These are phyloP conservation scores for Muscicapa comitata DNA, from an alignment of 2,797 vertebrate genomes.

Conservation along the genomic window DNA sequence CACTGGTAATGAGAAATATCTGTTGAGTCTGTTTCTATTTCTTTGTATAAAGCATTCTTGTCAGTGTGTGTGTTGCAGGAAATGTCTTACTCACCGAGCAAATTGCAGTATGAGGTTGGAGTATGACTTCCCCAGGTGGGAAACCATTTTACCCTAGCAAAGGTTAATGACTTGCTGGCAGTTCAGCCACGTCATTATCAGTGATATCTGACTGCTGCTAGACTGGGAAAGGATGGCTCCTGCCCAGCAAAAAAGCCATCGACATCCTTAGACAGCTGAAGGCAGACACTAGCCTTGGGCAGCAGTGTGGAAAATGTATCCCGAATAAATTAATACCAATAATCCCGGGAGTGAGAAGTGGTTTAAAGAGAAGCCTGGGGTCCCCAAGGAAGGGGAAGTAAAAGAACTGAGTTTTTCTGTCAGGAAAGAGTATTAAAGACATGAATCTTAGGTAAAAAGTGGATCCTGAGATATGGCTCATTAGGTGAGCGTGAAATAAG, in stretches of 20 bases:
- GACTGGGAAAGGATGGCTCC: neutral
- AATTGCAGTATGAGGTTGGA: neutral
- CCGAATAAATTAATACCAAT: neutral
- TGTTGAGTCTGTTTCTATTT: neutral
- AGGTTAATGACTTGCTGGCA: slow-evolving; percentile 11
- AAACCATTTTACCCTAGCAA: neutral
- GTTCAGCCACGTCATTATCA: slow-evolving; percentile 8
- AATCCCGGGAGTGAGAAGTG: neutral
- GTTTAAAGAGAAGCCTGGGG: neutral
- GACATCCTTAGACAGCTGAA: neutral
- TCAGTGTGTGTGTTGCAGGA: neutral
- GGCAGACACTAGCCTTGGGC: slow-evolving; percentile 44
- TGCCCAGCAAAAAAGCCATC: neutral
- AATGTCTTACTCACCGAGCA: neutral
- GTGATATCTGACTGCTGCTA: neutral
- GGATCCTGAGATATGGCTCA: neutral
- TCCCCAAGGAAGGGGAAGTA: neutral
- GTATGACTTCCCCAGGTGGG: neutral
- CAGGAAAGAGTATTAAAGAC: neutral
- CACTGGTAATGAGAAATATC: neutral
- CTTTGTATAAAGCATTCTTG: neutral
- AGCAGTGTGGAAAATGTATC: neutral
- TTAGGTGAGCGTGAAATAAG: neutral
- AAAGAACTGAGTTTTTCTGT: neutral
- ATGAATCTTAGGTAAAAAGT: neutral